Evolutionary conservation across 2,797 vertebrate species (phyloP).

Genomic region (Manis pentadactyla): DNA sequence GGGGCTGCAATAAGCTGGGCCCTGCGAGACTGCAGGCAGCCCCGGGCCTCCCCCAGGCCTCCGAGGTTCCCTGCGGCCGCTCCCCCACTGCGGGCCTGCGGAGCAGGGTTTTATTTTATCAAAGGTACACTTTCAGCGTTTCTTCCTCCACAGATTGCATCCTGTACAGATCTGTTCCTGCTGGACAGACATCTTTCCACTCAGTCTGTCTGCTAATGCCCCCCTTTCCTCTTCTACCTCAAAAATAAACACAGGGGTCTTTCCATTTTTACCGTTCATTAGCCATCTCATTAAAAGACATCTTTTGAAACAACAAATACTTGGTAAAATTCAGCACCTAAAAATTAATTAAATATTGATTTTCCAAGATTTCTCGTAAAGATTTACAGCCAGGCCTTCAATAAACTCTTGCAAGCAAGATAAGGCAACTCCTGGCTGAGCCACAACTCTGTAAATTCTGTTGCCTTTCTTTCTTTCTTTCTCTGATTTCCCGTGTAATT

Average conservation of each 20-base stretch:
- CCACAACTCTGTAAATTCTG: conserved; percentile 25
- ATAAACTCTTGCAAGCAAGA: conserved; percentile 64
- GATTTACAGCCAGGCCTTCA: conserved; percentile 68
- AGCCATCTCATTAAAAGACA: conserved; percentile 39
- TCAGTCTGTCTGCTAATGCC: neutral
- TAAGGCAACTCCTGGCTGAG: conserved; percentile 31
- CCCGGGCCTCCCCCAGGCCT: neutral
- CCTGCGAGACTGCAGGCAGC: no score
- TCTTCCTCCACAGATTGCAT: conserved; percentile 51
- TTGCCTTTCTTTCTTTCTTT: neutral
- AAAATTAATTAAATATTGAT: conserved; percentile 80
- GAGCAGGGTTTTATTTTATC: neutral
- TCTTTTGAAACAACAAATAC: conserved; percentile 55
- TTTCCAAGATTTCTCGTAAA: conserved; percentile 64
- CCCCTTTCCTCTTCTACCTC: conserved; percentile 39
- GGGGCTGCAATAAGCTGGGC: no score
- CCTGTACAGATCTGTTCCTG: neutral
- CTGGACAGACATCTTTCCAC: neutral
- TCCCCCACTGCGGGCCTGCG: neutral
- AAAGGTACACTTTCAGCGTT: neutral
- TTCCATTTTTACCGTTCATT: conserved; percentile 46
- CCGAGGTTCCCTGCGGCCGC: neutral
- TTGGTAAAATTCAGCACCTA: conserved; percentile 60
- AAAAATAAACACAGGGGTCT: neutral
- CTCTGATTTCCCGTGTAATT: conserved; percentile 56